A percentile compares a stretch with the other conserved stretches of the same genome.
Conservation (phyloP, 2,888 invertebrate genomes). For the Dasysyrphus tricinctus region DNA sequence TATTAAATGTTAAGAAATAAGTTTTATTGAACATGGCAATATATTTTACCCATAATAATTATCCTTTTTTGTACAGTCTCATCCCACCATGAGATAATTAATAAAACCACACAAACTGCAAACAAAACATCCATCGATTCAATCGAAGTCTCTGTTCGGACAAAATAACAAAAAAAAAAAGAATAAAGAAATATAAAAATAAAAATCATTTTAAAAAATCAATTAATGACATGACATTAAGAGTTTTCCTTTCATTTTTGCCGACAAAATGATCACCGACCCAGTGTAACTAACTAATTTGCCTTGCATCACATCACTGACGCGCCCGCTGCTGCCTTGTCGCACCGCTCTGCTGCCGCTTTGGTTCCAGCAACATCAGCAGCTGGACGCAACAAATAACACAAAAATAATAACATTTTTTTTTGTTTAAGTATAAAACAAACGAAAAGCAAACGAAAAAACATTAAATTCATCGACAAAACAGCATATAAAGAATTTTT, state of each 20-base stretch:
- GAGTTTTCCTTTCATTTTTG: conserved; percentile 79
- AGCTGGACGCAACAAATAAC: conserved; percentile 64
- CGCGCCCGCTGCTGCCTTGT: conserved; percentile 18
- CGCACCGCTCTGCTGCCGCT: conserved; percentile 11
- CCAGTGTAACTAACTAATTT: conserved; percentile 73
- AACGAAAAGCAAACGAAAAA: conserved; percentile 38
- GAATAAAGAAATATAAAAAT: conserved; percentile 17
- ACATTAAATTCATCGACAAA: conserved; percentile 59
- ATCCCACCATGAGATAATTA: conserved; percentile 43
- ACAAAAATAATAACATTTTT: conserved; percentile 12
- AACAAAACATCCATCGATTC: conserved; percentile 55
- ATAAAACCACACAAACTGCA: conserved; percentile 57
- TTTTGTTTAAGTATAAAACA: conserved; percentile 22
- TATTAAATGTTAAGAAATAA: background rate
- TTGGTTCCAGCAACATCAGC: conserved; percentile 18
- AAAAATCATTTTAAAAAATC: conserved; percentile 76
- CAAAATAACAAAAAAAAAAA: conserved; percentile 2
- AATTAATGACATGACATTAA: conserved; percentile 82
- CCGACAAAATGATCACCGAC: conserved; percentile 68
- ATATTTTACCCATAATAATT: background rate
- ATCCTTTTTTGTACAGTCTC: background rate
- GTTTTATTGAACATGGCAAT: conserved; percentile 2
- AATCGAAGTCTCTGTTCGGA: conserved; percentile 29
- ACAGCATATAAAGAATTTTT: conserved; percentile 56
- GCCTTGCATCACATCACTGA: conserved; percentile 72